These are phyloP conservation scores for Mylabris phalerata DNA, from an alignment of 1,140 invertebrate genomes.

Conservation along the genomic window DNA sequence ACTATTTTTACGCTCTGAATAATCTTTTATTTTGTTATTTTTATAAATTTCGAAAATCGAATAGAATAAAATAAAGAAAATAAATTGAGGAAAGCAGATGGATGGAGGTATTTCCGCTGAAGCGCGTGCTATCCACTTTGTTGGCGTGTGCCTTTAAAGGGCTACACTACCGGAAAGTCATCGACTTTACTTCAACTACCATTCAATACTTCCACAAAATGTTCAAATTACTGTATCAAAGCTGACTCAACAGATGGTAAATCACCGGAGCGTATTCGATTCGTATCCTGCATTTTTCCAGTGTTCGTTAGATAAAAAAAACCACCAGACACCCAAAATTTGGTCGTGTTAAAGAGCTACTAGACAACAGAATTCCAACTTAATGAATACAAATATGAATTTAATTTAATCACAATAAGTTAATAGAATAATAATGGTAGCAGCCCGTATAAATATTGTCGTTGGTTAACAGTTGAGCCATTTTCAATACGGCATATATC, in stretches of 20 bases:
- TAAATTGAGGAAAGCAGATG: background rate
- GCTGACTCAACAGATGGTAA: slow-evolving; percentile 11
- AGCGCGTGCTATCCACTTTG: slow-evolving; percentile 1
- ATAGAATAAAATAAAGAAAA: too few relatives aligned
- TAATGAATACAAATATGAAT: slow-evolving; percentile 21
- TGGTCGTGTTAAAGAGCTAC: too few relatives aligned
- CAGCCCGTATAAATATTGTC: slow-evolving; percentile 18
- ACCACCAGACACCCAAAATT: too few relatives aligned
- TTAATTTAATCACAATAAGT: slow-evolving; percentile 14
- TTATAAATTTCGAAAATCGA: too few relatives aligned
- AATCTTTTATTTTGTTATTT: too few relatives aligned
- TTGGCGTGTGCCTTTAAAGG: slow-evolving; percentile 10
- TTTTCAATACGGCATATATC: too few relatives aligned
- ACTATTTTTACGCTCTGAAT: too few relatives aligned
- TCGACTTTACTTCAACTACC: background rate
- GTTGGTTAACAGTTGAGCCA: background rate
- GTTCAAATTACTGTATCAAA: background rate
- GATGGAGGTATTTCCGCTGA: background rate
- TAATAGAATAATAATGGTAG: slow-evolving; percentile 18
- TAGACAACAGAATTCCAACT: too few relatives aligned
- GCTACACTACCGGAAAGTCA: slow-evolving; percentile 3
- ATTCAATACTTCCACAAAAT: background rate
- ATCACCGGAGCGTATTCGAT: slow-evolving; percentile 1
- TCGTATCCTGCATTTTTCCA: background rate
- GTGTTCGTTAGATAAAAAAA: background rate